Evolutionary conservation across 1,140 invertebrate species (phyloP).

Genomic region (Steinernema khuongi): DNA sequence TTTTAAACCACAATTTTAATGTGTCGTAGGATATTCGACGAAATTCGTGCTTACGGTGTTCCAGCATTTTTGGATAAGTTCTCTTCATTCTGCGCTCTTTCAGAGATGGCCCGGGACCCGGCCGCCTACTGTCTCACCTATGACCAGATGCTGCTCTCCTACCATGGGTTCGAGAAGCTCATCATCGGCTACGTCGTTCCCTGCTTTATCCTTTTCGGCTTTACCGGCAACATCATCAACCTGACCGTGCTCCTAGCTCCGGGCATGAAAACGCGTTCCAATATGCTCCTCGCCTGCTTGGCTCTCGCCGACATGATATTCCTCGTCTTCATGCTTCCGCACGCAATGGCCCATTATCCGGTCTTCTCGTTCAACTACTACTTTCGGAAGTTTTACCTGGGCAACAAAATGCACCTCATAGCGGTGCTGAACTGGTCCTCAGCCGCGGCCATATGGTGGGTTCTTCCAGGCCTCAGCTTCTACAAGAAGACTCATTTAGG

Average conservation of each 20-base stretch:
- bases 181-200: slow-evolving; percentile 25
- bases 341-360: slow-evolving; percentile 36
- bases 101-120: neutral
- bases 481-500: slow-evolving; percentile 24
- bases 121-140: neutral
- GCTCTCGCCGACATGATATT: slow-evolving; percentile 40
- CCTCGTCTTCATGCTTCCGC: slow-evolving; percentile 39
- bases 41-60: no score
- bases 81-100: neutral
- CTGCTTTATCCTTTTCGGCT: slow-evolving; percentile 29
- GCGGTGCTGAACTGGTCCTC: slow-evolving; percentile 38
- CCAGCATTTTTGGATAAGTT: neutral
- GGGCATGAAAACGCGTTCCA: slow-evolving; percentile 32
- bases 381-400: slow-evolving; percentile 36
- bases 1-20: no score
- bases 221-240: slow-evolving; percentile 37
- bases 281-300: slow-evolving; percentile 32
- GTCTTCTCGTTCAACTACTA: slow-evolving; percentile 29
- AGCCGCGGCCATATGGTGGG: slow-evolving; percentile 39
- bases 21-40: no score
- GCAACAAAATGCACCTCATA: slow-evolving; percentile 35
- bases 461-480: neutral
- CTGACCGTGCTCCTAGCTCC: slow-evolving; percentile 35
- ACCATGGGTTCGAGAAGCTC: slow-evolving; percentile 15
- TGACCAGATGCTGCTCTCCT: slow-evolving; percentile 14